phyloP scores from a whole-genome alignment of 2,888 invertebrate species.

The Epicampocera succincta region DNA sequence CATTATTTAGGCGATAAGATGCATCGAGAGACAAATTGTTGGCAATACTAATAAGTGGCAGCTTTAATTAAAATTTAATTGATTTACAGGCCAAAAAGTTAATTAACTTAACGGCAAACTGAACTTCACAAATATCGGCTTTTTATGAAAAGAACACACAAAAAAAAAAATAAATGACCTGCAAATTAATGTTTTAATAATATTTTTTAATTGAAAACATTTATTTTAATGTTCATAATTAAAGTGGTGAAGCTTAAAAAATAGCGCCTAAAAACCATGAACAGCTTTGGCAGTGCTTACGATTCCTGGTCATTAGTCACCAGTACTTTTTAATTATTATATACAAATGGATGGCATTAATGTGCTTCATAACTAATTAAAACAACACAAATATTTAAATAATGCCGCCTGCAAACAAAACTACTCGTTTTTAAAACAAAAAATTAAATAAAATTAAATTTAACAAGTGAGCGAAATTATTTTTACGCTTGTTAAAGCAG shows the following conservation, averaged over 20 bases:
- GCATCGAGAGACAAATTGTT: too few relatives aligned
- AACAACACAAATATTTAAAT: slow-evolving; percentile 67
- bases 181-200: too few relatives aligned
- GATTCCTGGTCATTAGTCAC: not conserved
- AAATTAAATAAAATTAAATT: not conserved
- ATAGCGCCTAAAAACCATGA: not conserved
- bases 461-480: slow-evolving; percentile 9
- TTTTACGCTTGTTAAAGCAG: slow-evolving; percentile 20
- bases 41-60: too few relatives aligned
- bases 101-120: slow-evolving; percentile 8
- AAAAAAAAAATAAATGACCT: not conserved
- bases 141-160: slow-evolving; percentile 53
- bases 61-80: slow-evolving; percentile 16
- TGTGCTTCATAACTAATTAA: slow-evolving; percentile 63
- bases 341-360: slow-evolving; percentile 43
- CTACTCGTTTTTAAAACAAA: slow-evolving; percentile 6
- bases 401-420: slow-evolving; percentile 13
- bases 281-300: not conserved
- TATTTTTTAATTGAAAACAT: too few relatives aligned
- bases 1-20: too few relatives aligned
- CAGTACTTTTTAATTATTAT: slow-evolving; percentile 12
- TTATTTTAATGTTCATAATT: too few relatives aligned
- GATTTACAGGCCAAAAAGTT: not conserved
- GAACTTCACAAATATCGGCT: slow-evolving; percentile 50
- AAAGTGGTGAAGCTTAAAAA: not conserved